Evolutionary conservation across 2,113 vertebrate genomes (phyloP), one percentile per base, ranked within the genome.

Genomic region (Mus pahari): DNA sequence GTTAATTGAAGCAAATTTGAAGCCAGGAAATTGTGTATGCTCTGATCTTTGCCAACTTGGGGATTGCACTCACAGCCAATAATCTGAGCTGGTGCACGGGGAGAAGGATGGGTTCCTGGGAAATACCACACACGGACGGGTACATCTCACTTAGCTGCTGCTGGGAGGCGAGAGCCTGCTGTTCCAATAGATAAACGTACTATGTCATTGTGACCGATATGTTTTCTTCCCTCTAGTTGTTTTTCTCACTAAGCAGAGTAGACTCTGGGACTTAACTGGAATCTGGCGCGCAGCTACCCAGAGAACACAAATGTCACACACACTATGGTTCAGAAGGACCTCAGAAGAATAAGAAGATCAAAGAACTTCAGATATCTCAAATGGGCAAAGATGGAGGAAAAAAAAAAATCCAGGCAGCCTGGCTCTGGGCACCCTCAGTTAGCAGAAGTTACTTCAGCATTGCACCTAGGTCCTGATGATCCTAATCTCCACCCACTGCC

Each of bases 391-490:
- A 26, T 0, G 8, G 66, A n/a, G 74, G 53, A 48, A 48, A 45
- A 87, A 33, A 12, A 50, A 26, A 64, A 13, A 10, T 78, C 79
- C 20, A 0, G 53, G 83, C 73, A 73, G 33, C 45, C 68, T 48
- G 53, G 16, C 48, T 19, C 14, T 36, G 31, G 28, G 39, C 14
- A 1, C 48, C 70, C 7, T 68, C 24, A 11, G 50, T 66, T 36
- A 17, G 53, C 22, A 17, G 6, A 17, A 86, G 88, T 66, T 36
- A 33, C 20, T 42, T 4, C 36, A 50, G 31, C 50, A 75, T 24
- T 3, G 7, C 1, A 0, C 19, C 9, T 3, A 20, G 31, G 17
- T 87, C 7, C n/a, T 60, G 53, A 33, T n/a, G 39, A 20, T 33
- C 68, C 60, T 10, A 5, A 66, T 28, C 39, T 39, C 84, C 0